Base-by-base conservation (phyloP, 1,140 invertebrate genomes). In the honey bee (Apis mellifera) region DNA sequence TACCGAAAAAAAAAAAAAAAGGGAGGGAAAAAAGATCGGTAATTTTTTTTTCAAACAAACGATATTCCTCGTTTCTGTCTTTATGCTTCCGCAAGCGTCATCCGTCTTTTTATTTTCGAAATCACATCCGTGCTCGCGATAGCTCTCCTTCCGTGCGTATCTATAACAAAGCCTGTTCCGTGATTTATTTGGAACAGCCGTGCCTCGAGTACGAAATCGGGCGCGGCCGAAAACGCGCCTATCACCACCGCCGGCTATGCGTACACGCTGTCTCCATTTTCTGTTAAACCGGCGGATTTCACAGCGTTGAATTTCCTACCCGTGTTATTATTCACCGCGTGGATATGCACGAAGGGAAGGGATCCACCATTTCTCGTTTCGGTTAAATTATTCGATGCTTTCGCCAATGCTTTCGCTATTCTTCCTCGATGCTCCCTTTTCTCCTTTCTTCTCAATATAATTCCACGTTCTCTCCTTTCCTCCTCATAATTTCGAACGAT, bases 171-270 rank as follows among this genome's bases (percentile, higher is more conserved):
- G 42, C 71, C 52, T 0, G 19, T 13, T 75, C 59, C 70, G 72
- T 90, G 89, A 89, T 92, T 92, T 92, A 93, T 93, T 89, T 88
- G 82, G 64, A 87, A 72, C 57, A 81, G 84, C 88, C 89, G 88
- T 89, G 88, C 78, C 70, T 74, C 79, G 89, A 82, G 86, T 92
- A 81, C 87, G 79, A 90, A 91, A 78, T 91, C 82, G 62, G 81
- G 9, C 21, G 50, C 65, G 65, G 23, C 7, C 62, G 57, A 83
- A n/a, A 81, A 86, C 50, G 59, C 23, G 66, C 55, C 82, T 64
- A 64, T 77, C 64, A 62, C 54, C 64, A 62, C 54, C 60, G 15
- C 65, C 66, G 75, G 71, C 79, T 64, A 68, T 60, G 55, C 42
- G 75, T 69, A 55, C 70, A 78, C 76, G 72, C 73, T 42, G 54